Evolutionary conservation across 30 jellyfish, hydroid and myxozoan genomes (phyloP).

Genomic region (Rhopilema esculentum): DNA sequence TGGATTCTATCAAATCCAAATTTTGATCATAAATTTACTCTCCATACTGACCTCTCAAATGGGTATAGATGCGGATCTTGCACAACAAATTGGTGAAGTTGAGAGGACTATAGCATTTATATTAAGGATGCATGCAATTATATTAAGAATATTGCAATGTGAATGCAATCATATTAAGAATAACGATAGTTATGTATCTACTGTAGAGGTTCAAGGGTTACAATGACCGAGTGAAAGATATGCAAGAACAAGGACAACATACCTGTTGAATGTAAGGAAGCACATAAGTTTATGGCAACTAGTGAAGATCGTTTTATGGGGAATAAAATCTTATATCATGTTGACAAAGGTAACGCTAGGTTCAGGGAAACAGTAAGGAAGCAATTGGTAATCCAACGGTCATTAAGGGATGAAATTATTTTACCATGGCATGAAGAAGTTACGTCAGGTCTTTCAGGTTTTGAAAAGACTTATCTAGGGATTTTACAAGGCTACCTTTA

Average conservation of each 20-base stretch:
- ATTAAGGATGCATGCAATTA: conserved; percentile 38
- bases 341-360: conserved; percentile 27
- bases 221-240: conserved; percentile 22
- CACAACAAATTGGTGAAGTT: conserved; percentile 45
- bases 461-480: conserved; percentile 22
- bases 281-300: conserved; percentile 48
- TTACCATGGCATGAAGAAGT: conserved; percentile 49
- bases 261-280: conserved; percentile 12
- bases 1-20: conserved; percentile 67
- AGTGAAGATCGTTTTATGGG: conserved; percentile 34
- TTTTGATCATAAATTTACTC: conserved; percentile 15
- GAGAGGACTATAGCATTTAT: conserved; percentile 60
- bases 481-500: conserved; percentile 31
- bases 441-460: conserved; percentile 50
- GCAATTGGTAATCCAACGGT: conserved; percentile 51
- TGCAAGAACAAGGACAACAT: conserved; percentile 25
- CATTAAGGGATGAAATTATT: conserved; percentile 62
- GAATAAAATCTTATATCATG: conserved; percentile 51
- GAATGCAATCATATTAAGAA: neutral
- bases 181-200: conserved; percentile 1
- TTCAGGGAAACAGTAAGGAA: conserved; percentile 8
- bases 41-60: conserved; percentile 57
- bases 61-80: conserved; percentile 65
- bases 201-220: conserved; percentile 43
- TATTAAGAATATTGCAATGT: neutral